These are phyloP conservation scores for Phyto melanocephala DNA, from an alignment of 2,888 invertebrate species.

Conservation along the genomic window DNA sequence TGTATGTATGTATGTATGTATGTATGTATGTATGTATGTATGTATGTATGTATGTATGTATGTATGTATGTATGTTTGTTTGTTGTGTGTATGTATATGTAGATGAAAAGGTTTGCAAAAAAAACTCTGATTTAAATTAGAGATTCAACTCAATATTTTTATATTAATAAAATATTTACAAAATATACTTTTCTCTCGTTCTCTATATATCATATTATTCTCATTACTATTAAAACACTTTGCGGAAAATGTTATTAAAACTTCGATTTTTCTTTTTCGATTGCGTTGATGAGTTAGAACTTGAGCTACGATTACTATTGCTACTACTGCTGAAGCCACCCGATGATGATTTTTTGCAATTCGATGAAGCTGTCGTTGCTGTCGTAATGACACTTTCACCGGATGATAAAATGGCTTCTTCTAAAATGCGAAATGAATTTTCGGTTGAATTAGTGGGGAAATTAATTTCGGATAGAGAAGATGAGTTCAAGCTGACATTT, in stretches of 20 bases:
- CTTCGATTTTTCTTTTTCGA: conserved; percentile 82
- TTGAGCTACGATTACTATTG: conserved; percentile 70
- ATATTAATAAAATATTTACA: conserved; percentile 25
- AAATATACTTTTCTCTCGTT: background rate
- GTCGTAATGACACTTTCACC: conserved; percentile 66
- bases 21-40: background rate
- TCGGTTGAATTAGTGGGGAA: conserved; percentile 74
- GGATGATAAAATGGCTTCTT: conserved; percentile 73
- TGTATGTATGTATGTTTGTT: background rate
- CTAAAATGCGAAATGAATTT: conserved; percentile 76
- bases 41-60: background rate
- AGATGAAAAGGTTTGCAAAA: conserved; percentile 6
- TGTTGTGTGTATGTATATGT: no score
- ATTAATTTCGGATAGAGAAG: conserved; percentile 75
- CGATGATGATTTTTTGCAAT: conserved; percentile 64
- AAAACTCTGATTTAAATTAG: conserved; percentile 1
- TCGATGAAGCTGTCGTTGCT: conserved; percentile 60
- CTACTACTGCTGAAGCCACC: conserved; percentile 73
- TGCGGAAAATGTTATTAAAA: conserved; percentile 88
- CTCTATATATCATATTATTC: background rate
- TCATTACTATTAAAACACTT: conserved; percentile 82
- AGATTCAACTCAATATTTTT: background rate
- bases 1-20: background rate
- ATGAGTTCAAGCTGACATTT: conserved; percentile 69
- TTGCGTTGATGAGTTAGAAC: conserved; percentile 72